A percentile compares a stretch with the other conserved stretches of the same genome.
phyloP scores from a whole-genome alignment of 2,888 invertebrate species.

The Leucophenga montana region DNA sequence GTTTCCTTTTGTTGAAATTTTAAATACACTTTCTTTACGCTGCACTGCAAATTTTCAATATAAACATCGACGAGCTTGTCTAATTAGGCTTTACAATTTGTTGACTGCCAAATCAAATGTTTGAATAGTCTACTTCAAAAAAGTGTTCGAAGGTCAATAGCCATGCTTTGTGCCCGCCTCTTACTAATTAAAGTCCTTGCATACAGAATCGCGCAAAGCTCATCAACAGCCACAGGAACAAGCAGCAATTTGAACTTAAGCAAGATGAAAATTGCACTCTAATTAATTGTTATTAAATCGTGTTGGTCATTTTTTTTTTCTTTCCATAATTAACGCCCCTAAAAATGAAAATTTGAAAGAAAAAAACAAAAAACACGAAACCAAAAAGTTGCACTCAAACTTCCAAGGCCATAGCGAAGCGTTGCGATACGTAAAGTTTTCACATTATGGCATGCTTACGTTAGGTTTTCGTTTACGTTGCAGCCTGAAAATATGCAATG shows the following conservation, averaged over 20 bases:
- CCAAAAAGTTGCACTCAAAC: not conserved
- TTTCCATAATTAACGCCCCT: not conserved
- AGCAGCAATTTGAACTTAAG: conserved; percentile 20
- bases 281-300: conserved; percentile 30
- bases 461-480: not conserved
- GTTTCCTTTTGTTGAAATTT: too few species aligned
- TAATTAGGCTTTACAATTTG: not conserved
- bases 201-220: conserved; percentile 19
- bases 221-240: conserved; percentile 31
- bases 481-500: conserved; percentile 30
- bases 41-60: too few species aligned
- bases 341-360: not conserved
- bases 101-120: not conserved
- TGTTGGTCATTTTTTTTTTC: conserved; percentile 14
- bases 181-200: conserved; percentile 33
- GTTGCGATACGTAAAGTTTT: conserved; percentile 26
- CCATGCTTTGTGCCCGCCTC: conserved; percentile 5
- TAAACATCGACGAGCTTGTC: too few species aligned
- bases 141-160: conserved; percentile 25
- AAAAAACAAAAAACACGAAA: not conserved
- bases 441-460: conserved; percentile 4
- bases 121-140: conserved; percentile 3
- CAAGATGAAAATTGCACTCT: conserved; percentile 13
- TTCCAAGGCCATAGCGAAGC: conserved; percentile 12
- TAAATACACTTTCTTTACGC: too few species aligned